Evolutionary conservation across 2,797 vertebrate species (phyloP), one percentile per base, ranked within the genome.

Genomic region (Chromobotia macracanthus): DNA sequence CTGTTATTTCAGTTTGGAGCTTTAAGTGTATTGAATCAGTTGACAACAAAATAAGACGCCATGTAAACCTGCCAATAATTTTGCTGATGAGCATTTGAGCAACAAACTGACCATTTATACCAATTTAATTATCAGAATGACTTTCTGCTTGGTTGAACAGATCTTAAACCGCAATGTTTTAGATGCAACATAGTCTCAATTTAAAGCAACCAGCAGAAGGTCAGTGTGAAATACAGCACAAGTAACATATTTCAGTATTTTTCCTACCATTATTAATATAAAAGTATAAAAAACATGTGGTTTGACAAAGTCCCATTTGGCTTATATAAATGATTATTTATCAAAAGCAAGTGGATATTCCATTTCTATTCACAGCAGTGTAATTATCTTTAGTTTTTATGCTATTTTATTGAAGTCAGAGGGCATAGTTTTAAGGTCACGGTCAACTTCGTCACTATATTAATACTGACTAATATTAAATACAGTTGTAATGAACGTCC

Each of bases 371-470:
- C 56, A 23, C 23, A 71, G 50, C 61, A 55, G 23, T 73, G 68
- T 74, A 68, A 80, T 85, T 75, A 77, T 56, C 58, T 67, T 69
- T 50, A 63, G 46, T 50, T 84, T n/a, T 75, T 13, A 51, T 74
- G 28, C 23, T 5, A 18, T 76, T 72, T 76, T 77, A 77, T 61
- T 84, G 3, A 71, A 81, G 73, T 69, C 55, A 38, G 38, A 53
- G 61, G 51, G 58, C 60, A 53, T 65, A 55, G 28, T 51, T 76
- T 72, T 48, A 80, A 31, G 31, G 58, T 71, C 53, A 69, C 19
- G 64, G 55, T 65, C 50, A 75, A 78, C 51, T 64, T 79, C 71
- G 70, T 23, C 68, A 70, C 76, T 80, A 86, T 75, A 76, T 55
- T 46, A 72, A 72, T 15, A 19, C 23, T 10, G 18, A 21, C 15